Percentiles rank a stretch among this genome's conserved stretches.
These are phyloP conservation scores for Neoarius graeffei DNA, from an alignment of 2,113 vertebrate genomes.

Conservation along the genomic window DNA sequence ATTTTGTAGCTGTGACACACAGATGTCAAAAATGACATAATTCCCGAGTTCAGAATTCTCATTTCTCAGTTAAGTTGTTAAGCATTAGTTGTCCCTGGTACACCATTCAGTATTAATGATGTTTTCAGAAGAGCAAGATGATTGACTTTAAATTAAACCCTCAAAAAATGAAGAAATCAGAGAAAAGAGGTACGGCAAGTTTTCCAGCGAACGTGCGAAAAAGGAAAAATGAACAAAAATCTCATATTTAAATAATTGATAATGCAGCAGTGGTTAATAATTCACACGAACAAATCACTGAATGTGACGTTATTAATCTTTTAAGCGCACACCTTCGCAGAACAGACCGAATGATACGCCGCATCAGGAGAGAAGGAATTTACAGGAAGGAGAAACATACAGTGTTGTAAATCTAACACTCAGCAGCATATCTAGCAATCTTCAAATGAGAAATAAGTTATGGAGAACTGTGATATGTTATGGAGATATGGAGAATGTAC, in stretches of 20 bases:
- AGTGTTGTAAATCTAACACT: not conserved
- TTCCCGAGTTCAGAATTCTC: not conserved
- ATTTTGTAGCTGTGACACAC: not conserved
- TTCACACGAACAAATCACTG: slow-evolving; percentile 75
- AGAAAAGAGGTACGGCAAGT: slow-evolving; percentile 23
- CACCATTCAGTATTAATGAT: slow-evolving; percentile 71
- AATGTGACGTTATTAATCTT: slow-evolving; percentile 72
- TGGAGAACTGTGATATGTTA: not conserved
- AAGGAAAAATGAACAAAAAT: slow-evolving; percentile 53
- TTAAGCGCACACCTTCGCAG: slow-evolving; percentile 63
- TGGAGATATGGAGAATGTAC: not conserved
- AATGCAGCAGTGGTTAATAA: slow-evolving; percentile 74
- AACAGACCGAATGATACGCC: slow-evolving; percentile 17
- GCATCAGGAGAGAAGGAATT: not conserved
- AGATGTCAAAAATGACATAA: not conserved
- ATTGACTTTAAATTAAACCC: slow-evolving; percentile 8
- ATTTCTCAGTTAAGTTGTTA: not conserved
- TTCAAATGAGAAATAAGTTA: not conserved
- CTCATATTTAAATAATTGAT: slow-evolving; percentile 72
- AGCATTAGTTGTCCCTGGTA: not conserved
- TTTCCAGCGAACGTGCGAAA: slow-evolving; percentile 27
- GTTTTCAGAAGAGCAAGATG: slow-evolving; percentile 46
- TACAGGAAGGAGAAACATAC: not conserved
- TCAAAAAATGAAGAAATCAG: not conserved
- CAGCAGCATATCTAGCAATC: not conserved